Conservation (phyloP, 2,888 invertebrate species). For the Scaptomyza caliginosa region DNA sequence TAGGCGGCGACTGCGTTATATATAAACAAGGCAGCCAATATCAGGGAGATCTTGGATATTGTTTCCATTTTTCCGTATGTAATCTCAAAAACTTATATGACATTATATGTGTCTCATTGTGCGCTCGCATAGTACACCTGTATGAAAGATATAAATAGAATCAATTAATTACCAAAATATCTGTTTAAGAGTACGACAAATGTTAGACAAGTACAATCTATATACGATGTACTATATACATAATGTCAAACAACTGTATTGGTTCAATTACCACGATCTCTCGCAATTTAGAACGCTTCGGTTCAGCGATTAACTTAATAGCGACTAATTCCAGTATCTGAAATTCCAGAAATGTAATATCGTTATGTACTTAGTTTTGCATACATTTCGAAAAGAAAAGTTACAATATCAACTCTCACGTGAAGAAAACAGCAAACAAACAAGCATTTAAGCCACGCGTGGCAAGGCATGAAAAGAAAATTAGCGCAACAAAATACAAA, state of each 20-base stretch:
- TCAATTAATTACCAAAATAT: not conserved
- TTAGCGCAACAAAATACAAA: conserved; percentile 1
- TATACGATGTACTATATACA: not conserved
- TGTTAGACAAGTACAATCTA: not conserved
- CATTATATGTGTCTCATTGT: conserved; percentile 78
- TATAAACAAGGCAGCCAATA: conserved; percentile 76
- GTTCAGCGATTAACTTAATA: not conserved
- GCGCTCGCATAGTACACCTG: conserved; percentile 82
- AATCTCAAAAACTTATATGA: conserved; percentile 81
- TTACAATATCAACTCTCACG: not conserved
- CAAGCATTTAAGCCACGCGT: not conserved
- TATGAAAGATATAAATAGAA: not conserved
- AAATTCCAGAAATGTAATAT: not conserved
- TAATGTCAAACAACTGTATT: not conserved
- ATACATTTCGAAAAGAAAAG: not conserved
- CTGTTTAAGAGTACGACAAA: not conserved
- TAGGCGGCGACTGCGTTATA: conserved; percentile 31
- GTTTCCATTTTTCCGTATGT: conserved; percentile 83
- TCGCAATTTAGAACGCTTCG: not conserved
- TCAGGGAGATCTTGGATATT: conserved; percentile 83
- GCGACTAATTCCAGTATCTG: not conserved
- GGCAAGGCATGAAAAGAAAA: not conserved
- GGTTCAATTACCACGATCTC: conserved; percentile 4
- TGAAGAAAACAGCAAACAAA: not conserved
- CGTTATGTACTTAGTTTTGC: not conserved